Percentiles rank a stretch among this genome's conserved stretches.
Evolutionary conservation across 2,888 invertebrate species (phyloP).

Genomic region (Anorthoa munda): DNA sequence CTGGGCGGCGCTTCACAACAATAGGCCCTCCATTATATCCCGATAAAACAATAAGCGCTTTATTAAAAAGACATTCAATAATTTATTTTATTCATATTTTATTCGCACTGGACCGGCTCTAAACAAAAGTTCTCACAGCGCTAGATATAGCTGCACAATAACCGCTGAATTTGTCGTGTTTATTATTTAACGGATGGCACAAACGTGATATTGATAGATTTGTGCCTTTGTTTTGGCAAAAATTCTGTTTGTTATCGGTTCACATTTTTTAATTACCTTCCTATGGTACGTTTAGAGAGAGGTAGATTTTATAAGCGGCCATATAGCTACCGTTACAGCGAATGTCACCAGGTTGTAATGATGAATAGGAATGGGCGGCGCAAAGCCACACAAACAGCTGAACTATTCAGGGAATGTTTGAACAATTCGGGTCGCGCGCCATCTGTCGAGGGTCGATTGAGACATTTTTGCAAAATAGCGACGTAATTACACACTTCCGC

Average conservation of each 20-base stretch:
- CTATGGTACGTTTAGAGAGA: background rate
- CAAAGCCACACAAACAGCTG: conserved; percentile 81
- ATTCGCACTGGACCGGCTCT: conserved; percentile 80
- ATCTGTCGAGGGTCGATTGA: conserved; percentile 87
- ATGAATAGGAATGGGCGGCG: conserved; percentile 78
- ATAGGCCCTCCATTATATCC: conserved; percentile 85
- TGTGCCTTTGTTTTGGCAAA: conserved; percentile 43
- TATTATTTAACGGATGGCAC: conserved; percentile 54
- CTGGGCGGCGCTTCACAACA: conserved; percentile 85
- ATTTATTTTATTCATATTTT: conserved; percentile 90
- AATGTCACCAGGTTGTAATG: conserved; percentile 46
- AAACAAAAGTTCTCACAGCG: conserved; percentile 84
- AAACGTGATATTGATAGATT: conserved; percentile 63
- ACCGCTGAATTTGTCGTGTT: conserved; percentile 55
- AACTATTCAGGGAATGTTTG: conserved; percentile 85
- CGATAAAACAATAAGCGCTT: conserved; percentile 89
- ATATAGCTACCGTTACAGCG: conserved; percentile 24
- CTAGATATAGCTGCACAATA: conserved; percentile 57
- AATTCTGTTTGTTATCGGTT: conserved; percentile 50
- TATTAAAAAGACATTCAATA: conserved; percentile 91
- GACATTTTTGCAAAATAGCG: conserved; percentile 89
- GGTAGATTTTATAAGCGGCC: background rate
- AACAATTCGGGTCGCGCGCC: conserved; percentile 83
- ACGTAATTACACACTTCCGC: conserved; percentile 88
- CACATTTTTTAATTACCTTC: conserved; percentile 18